Base-by-base conservation (phyloP, 2,888 invertebrate species). In the Dioctria rufipes region DNA sequence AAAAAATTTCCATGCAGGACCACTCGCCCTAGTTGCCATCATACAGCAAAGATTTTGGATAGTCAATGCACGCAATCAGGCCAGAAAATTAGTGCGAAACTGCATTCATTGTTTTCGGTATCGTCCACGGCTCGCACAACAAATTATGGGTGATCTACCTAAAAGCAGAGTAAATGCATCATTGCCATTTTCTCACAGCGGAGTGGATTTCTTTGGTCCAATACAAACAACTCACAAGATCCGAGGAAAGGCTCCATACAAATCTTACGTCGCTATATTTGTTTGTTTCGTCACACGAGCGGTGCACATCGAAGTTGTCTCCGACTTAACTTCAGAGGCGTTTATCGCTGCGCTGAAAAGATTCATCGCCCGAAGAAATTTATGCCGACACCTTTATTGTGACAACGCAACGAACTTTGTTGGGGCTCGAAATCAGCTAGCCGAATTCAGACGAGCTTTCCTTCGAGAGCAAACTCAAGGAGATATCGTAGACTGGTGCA, bases 121-220 rank as follows among this genome's bases (percentile, higher is more conserved):
- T 54, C 42, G 54, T 4, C 61, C 78, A 13, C 75, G 77, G 5
- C n/a, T 73, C 5, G 25, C 73, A 1, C 3, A 42, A 9, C 81
- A 81, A 69, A 80, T 84, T 2, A 86, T 86, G 85, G 80, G 71
- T 4, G 51, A 81, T 69, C 75, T 25, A 25, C 25, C 25, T 25
- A 25, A 25, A 25, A 25, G 25, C 25, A 25, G 25, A 25, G 25
- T 25, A 80, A 4, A 80, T 9, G 60, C 61, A 2, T 49, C 79
- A 8, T 40, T 65, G 8, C 83, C 83, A 25, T 84, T 84, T 58
- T 71, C 73, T 9, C 75, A 81, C 58, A 82, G 78, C 25, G 83
- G 84, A 4, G 80, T 2, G 25, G 25, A 25, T 25, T 25, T 25
- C 25, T 25, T 2, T 25, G 25, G 25, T 25, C 25, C 25, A 25